phyloP scores from a whole-genome alignment of 1,140 invertebrate species.

The Marisa cornuarietis region DNA sequence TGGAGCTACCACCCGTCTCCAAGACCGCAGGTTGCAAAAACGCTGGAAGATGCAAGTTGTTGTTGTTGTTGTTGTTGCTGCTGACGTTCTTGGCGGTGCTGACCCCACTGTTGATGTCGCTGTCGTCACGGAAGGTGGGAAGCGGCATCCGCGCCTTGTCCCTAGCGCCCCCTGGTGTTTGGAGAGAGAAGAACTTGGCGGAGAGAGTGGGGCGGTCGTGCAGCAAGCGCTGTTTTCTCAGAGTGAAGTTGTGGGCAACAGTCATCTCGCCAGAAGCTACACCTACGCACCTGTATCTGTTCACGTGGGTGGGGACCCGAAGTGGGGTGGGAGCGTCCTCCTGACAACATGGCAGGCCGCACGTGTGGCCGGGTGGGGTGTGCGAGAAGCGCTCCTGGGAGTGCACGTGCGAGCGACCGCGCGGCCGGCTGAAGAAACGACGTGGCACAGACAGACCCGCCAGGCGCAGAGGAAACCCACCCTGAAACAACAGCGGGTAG shows the following conservation, averaged over 20 bases:
- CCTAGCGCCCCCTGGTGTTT: constrained; percentile 17
- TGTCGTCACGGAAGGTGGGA: constrained; percentile 32
- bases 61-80: too few relatives aligned
- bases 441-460: neutral
- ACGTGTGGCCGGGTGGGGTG: constrained; percentile 56
- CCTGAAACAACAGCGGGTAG: too few relatives aligned
- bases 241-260: constrained; percentile 48
- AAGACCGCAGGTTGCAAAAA: too few relatives aligned
- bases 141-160: constrained; percentile 21
- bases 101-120: too few relatives aligned
- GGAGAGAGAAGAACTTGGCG: constrained; percentile 44
- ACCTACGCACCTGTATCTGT: constrained; percentile 41
- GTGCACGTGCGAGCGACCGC: constrained; percentile 3
- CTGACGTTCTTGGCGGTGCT: too few relatives aligned
- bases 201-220: constrained; percentile 35
- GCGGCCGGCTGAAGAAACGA: constrained; percentile 10
- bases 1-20: too few relatives aligned
- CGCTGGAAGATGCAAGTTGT: too few relatives aligned
- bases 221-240: constrained; percentile 32
- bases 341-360: constrained; percentile 57
- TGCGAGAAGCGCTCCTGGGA: constrained; percentile 45
- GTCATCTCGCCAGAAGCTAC: constrained; percentile 23
- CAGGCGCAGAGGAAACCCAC: too few relatives aligned
- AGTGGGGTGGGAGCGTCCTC: constrained; percentile 43
- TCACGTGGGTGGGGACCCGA: constrained; percentile 9